Base-by-base conservation (phyloP, 2,888 invertebrate species). In the Smittia aterrima region DNA sequence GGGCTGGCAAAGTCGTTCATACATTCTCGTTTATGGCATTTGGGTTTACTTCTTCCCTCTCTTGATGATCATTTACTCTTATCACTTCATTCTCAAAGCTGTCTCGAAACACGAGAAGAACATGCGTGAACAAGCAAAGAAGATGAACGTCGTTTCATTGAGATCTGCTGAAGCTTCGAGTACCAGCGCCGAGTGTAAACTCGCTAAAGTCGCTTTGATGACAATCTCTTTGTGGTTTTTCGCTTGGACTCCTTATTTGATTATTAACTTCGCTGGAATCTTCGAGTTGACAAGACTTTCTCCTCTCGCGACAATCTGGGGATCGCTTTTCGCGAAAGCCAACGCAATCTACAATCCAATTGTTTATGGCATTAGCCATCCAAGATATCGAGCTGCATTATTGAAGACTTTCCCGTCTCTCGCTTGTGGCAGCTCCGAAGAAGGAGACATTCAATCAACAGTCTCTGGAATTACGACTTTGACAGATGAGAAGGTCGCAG, bases 311-410 rank as follows among this genome's bases (percentile, higher is more conserved):
- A 93, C 93, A 74, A 93, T 94, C 82, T 93, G 93, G 92, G 92
- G 93, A 72, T 93, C 95, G 40, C 87, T 95, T 78, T 95, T 96
- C 81, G 95, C 95, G 75, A 96, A 96, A 84, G 92, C 94, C 76
- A 94, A 93, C 79, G 92, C 93, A 76, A 91, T 92, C 76, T 94
- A 94, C 85, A 95, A 95, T 83, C 94, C 94, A 24, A 92, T 94
- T 81, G 93, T 95, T 77, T 95, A 95, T 81, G 94, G 92, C 78
- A 93, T 94, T 83, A 93, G 92, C 80, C 92, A 92, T 83, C 92
- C 92, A 16, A 92, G 90, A 82, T 92, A 92, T 83, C 87, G 91
- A 77, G 88, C 88, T 75, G 92, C 90, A 25, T 20, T 70, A 1
- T 7, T 70, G 18, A 53, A 70, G 32, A 70, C 53, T 9, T 70